Evolutionary conservation across 1,140 invertebrate genomes (phyloP), one percentile per base, ranked within the genome.

Genomic region (Wiebesia pumilae): DNA sequence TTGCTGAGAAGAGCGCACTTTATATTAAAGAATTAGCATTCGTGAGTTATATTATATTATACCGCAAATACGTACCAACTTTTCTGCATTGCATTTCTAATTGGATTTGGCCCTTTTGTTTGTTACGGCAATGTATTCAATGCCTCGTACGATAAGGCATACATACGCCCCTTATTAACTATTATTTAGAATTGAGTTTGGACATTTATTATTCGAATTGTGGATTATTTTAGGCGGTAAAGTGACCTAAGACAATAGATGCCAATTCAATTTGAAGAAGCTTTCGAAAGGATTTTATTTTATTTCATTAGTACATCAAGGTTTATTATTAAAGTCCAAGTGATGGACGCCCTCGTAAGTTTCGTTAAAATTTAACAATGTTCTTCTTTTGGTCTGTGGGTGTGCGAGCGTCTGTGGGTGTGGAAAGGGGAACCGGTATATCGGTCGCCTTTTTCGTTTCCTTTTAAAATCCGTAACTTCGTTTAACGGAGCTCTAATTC

Each of bases 1-100:
- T n/a, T 21, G 24, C 40, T 9, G 40, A 24, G 71, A 75, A 75
- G 71, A 75, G 24, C 24, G 71, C 21, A 75, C 33, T 75, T 43
- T 71, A 43, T 43, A 75, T 75, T 75, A 43, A 75, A 75, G 38
- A 75, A 75, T 75, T 43, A 75, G 71, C 71, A 75, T 75, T 75
- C 40, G 38, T 75, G 40, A 75, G 43, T 75, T 75, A 75, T 75
- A 24, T n/a, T n/a, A n/a, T n/a, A n/a, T n/a, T n/a, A n/a, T n/a
- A 75, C 27, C 24, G 38, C 71, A 75, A 75, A 75, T 71, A 75
- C 2, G 9, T 38, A 21, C 38, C 27, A 75, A 75, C 71, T 75
- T 43, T 75, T n/a, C 24, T n/a, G n/a, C 71, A 75, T 43, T 75
- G 71, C 40, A 43, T 43, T 75, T 75, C 38, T 43, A 75, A 43